Conservation (phyloP, 1,140 invertebrate genomes). For the Bombus cullumanus region DNA sequence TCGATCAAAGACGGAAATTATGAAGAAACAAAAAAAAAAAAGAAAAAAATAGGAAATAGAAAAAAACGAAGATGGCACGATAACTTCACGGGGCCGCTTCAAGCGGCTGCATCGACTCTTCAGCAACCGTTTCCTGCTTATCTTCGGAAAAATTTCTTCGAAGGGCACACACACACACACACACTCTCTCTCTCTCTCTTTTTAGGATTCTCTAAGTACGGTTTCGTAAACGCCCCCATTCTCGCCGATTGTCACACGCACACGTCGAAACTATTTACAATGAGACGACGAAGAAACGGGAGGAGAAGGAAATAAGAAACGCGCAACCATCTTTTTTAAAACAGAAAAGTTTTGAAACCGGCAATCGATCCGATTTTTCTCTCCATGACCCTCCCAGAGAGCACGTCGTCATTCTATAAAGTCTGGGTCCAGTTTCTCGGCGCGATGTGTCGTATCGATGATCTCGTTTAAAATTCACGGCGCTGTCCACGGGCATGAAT, state of each 20-base stretch:
- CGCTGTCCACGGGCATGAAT: constrained; percentile 11
- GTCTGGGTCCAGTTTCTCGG: constrained; percentile 5
- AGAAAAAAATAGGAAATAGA: constrained; percentile 3
- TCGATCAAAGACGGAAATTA: constrained; percentile 7
- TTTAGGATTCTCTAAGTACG: constrained; percentile 10
- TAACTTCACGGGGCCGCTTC: constrained; percentile 79
- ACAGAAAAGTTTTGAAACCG: not conserved
- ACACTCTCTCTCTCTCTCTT: no score
- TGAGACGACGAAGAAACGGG: not conserved
- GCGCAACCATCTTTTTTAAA: not conserved
- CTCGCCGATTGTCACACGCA: constrained; percentile 32
- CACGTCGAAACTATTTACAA: constrained; percentile 41
- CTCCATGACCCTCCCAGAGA: not conserved
- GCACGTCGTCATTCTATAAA: not conserved
- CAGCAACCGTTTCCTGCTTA: not conserved
- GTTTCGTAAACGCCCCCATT: not conserved
- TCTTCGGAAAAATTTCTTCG: constrained; percentile 22
- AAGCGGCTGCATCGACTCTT: constrained; percentile 58
- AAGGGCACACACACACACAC: not conserved
- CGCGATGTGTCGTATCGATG: constrained; percentile 8
- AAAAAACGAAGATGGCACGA: constrained; percentile 75
- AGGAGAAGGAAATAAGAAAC: not conserved
- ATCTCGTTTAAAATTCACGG: constrained; percentile 40
- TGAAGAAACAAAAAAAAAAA: not conserved
- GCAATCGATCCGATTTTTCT: not conserved